Percentiles rank a stretch among this genome's conserved stretches.
Evolutionary conservation across 2,797 vertebrate species (phyloP).

Genomic region (Periparus ater): DNA sequence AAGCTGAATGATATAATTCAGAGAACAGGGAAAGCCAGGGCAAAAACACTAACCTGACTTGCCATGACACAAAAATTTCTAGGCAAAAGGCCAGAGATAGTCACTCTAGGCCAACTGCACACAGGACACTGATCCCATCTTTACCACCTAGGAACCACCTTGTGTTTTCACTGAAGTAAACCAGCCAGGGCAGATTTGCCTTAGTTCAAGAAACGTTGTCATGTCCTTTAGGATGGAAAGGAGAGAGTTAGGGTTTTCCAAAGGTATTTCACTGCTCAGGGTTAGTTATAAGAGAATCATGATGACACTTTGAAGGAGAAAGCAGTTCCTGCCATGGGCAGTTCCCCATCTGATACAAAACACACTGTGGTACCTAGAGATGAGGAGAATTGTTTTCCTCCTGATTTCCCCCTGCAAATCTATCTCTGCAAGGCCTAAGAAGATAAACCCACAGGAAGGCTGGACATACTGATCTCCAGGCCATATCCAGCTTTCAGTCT

Average conservation of each 20-base stretch:
- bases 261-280: background rate
- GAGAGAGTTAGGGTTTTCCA: background rate
- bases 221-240: background rate
- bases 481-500: background rate
- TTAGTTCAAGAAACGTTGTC: background rate
- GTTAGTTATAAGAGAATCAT: background rate
- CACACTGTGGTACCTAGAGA: background rate
- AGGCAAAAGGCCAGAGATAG: background rate
- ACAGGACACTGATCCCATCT: background rate
- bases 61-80: background rate
- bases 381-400: conserved; percentile 13
- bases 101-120: background rate
- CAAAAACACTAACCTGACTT: background rate
- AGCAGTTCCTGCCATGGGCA: background rate
- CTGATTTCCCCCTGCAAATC: background rate
- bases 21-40: background rate
- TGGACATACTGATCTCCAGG: conserved; percentile 5
- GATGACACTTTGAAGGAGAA: background rate
- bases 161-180: background rate
- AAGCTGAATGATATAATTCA: background rate
- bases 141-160: background rate
- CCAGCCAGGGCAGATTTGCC: background rate
- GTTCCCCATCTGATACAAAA: background rate
- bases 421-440: conserved; percentile 21
- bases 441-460: conserved; percentile 21